A percentile compares a stretch with the other conserved stretches of the same genome.
These are phyloP conservation scores for Opisthocomus hoazin DNA, from an alignment of 2,113 vertebrate species.

Conservation along the genomic window DNA sequence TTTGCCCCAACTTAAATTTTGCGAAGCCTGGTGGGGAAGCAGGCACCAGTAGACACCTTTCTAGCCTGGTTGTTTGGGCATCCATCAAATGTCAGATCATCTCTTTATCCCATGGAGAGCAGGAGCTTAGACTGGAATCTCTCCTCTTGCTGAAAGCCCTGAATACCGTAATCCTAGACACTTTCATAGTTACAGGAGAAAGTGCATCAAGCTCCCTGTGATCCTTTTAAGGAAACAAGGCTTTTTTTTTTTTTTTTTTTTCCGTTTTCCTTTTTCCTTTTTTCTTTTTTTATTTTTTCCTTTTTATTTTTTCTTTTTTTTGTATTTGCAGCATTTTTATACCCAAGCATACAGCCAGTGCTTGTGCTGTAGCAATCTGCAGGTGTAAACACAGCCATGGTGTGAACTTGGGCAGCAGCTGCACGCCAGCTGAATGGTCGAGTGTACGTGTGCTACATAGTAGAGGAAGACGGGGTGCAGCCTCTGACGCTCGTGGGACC, in stretches of 20 bases:
- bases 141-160: neutral
- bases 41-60: neutral
- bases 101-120: neutral
- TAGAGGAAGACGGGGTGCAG: rapidly evolving
- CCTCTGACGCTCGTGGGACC: neutral
- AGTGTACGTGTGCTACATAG: too few relatives aligned
- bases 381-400: neutral
- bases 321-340: neutral
- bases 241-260: neutral
- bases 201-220: neutral
- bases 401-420: neutral
- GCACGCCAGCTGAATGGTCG: rapidly evolving
- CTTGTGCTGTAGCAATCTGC: neutral
- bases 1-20: neutral
- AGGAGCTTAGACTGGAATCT: neutral
- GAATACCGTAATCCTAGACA: neutral
- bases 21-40: neutral
- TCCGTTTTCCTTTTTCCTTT: too few relatives aligned
- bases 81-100: neutral
- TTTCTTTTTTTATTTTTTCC: neutral
- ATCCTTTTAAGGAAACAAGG: neutral
- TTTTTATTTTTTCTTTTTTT: too few relatives aligned
- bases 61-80: neutral
- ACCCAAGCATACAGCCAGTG: neutral
- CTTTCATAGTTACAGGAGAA: neutral